Evolutionary conservation across 2,888 invertebrate genomes (phyloP).

Genomic region (Dynastes hyllus): DNA sequence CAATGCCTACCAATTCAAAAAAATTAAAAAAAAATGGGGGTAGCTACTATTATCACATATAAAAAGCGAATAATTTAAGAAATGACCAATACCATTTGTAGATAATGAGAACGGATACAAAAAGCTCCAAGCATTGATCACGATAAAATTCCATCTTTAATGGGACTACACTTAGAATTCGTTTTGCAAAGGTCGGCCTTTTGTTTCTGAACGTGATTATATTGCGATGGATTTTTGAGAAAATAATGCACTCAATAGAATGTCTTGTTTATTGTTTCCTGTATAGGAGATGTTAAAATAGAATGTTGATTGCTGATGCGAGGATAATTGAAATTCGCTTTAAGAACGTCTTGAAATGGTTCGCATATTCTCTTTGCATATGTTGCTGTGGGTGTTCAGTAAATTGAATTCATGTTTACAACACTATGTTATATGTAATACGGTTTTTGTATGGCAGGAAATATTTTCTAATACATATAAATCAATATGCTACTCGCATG

Average conservation of each 20-base stretch:
- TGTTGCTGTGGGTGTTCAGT: neutral
- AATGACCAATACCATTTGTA: too few species aligned
- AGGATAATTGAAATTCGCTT: slow-evolving; percentile 13
- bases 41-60: too few species aligned
- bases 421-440: neutral
- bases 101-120: too few species aligned
- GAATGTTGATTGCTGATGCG: slow-evolving; percentile 19
- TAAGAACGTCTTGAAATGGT: slow-evolving; percentile 2
- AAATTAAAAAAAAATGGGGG: too few species aligned
- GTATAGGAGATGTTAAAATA: neutral
- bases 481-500: neutral
- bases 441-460: neutral
- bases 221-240: neutral
- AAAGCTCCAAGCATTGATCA: too few species aligned
- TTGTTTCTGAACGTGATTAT: neutral
- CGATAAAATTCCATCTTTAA: neutral
- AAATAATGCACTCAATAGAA: neutral
- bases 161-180: too few species aligned
- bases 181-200: too few species aligned
- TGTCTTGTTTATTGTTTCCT: slow-evolving; percentile 16
- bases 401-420: slow-evolving; percentile 16
- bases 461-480: neutral
- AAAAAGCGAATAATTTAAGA: too few species aligned
- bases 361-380: neutral
- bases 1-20: too few species aligned